Percentiles rank a stretch among this genome's conserved stretches.
Conservation (phyloP, 2,797 vertebrate species). For the Urosaurus nigricauda region DNA sequence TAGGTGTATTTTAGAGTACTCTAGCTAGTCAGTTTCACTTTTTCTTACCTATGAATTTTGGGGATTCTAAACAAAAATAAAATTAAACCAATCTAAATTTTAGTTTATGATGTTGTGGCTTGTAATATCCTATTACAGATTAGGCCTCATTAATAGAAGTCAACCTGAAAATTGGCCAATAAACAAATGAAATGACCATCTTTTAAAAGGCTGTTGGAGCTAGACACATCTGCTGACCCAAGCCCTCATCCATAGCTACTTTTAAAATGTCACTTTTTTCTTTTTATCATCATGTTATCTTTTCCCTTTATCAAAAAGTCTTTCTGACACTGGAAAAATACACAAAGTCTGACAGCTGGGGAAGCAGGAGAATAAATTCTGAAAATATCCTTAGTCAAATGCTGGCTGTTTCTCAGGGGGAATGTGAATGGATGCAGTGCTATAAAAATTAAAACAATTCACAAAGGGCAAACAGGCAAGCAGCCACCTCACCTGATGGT, state of each 20-base stretch:
- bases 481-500: constrained; percentile 51
- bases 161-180: neutral
- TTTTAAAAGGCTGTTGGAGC: neutral
- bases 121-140: neutral
- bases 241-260: constrained; percentile 47
- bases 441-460: constrained; percentile 62
- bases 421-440: constrained; percentile 39
- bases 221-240: neutral
- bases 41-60: too few species aligned
- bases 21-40: too few species aligned
- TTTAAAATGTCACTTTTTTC: constrained; percentile 42
- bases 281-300: constrained; percentile 69
- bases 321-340: constrained; percentile 68
- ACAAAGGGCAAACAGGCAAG: constrained; percentile 39
- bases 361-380: constrained; percentile 51
- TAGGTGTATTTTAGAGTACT: neutral
- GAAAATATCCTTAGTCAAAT: constrained; percentile 52
- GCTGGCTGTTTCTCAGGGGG: constrained; percentile 54
- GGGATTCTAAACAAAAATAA: too few species aligned
- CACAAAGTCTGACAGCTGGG: constrained; percentile 69
- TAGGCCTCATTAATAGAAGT: neutral
- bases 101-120: neutral
- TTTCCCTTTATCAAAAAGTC: constrained; percentile 67
- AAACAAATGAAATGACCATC: neutral
- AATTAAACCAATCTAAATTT: neutral